Percentiles rank a stretch among this genome's conserved stretches.
These are phyloP conservation scores for Zeugodacus cucurbitae DNA, from an alignment of 1,140 invertebrate species.

Conservation along the genomic window DNA sequence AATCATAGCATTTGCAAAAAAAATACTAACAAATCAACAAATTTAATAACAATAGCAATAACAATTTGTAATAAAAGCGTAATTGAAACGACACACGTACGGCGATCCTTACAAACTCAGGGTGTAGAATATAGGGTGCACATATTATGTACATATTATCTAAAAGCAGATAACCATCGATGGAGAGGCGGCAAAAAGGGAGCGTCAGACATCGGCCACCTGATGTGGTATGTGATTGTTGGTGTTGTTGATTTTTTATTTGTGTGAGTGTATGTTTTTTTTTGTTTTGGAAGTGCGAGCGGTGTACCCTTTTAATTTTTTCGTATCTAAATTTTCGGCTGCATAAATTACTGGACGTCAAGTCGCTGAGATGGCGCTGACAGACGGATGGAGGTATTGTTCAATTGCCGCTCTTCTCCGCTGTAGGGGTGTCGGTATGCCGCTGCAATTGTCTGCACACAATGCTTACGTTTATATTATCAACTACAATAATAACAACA, in stretches of 20 bases:
- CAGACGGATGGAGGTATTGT: background rate
- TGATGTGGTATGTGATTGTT: background rate
- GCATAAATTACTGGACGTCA: background rate
- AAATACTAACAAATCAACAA: background rate
- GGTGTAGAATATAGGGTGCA: background rate
- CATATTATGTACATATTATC: too few relatives aligned
- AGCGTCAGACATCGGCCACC: background rate
- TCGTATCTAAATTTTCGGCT: background rate
- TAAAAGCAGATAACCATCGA: background rate
- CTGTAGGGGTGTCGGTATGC: background rate
- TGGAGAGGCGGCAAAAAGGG: background rate
- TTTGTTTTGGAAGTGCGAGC: background rate
- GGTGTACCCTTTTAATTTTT: background rate
- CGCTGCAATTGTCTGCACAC: background rate
- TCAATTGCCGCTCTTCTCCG: too few relatives aligned
- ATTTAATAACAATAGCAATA: background rate
- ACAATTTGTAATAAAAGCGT: background rate
- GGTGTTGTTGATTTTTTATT: background rate
- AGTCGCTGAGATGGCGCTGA: background rate
- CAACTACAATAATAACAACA: background rate
- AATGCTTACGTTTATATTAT: background rate
- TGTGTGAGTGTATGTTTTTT: background rate
- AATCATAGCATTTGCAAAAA: background rate
- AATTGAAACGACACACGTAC: background rate
- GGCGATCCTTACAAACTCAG: background rate